phyloP scores from a whole-genome alignment of 2,888 invertebrate species.

The Argyresthia albistria region DNA sequence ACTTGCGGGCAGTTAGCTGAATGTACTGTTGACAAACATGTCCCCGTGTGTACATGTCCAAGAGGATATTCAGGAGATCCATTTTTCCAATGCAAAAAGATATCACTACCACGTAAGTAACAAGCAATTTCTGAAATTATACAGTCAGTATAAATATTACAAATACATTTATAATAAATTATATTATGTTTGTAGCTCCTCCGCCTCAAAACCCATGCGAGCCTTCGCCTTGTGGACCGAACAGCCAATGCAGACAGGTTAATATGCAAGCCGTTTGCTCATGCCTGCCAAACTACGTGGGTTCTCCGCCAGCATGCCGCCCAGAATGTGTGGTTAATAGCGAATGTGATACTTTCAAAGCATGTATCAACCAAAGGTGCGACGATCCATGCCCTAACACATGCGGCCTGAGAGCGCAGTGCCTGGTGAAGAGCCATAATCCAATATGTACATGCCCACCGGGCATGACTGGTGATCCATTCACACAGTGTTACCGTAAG shows the following conservation, averaged over 20 bases:
- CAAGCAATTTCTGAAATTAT: neutral
- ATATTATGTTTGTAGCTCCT: slow-evolving; percentile 31
- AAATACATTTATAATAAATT: slow-evolving; percentile 5
- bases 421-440: slow-evolving; percentile 87
- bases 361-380: slow-evolving; percentile 89
- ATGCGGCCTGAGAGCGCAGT: slow-evolving; percentile 88
- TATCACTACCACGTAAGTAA: slow-evolving; percentile 48
- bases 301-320: slow-evolving; percentile 84
- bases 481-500: slow-evolving; percentile 84
- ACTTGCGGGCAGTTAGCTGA: slow-evolving; percentile 87
- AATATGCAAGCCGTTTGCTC: slow-evolving; percentile 89
- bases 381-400: slow-evolving; percentile 90
- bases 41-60: slow-evolving; percentile 84
- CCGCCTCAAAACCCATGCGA: slow-evolving; percentile 80
- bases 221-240: slow-evolving; percentile 90
- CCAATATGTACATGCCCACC: slow-evolving; percentile 90
- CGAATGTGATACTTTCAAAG: slow-evolving; percentile 85
- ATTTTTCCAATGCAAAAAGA: slow-evolving; percentile 80
- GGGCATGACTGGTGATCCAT: slow-evolving; percentile 91
- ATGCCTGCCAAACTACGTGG: slow-evolving; percentile 83
- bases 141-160: neutral
- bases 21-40: slow-evolving; percentile 84
- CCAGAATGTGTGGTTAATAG: slow-evolving; percentile 91
- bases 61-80: slow-evolving; percentile 86
- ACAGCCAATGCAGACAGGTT: slow-evolving; percentile 86